These are phyloP conservation scores for Acronicta psi DNA, from an alignment of 2,888 invertebrate species.

Conservation along the genomic window DNA sequence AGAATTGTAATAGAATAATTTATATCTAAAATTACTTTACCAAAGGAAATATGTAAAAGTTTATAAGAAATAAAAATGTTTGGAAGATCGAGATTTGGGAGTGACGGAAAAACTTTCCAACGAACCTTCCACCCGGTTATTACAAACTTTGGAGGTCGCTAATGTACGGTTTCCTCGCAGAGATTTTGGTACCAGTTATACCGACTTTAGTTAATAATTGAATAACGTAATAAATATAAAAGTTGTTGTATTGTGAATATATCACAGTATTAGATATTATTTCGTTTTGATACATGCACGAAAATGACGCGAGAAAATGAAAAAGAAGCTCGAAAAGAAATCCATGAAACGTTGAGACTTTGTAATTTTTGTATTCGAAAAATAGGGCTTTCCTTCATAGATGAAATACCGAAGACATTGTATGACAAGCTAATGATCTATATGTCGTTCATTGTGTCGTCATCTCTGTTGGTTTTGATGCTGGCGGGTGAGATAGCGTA, in stretches of 20 bases:
- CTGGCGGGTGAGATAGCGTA: constrained; percentile 68
- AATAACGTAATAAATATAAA: constrained; percentile 3
- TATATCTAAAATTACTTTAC: constrained; percentile 20
- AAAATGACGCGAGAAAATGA: constrained; percentile 23
- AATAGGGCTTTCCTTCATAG: constrained; percentile 71
- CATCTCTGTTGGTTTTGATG: constrained; percentile 64
- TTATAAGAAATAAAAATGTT: constrained; percentile 24
- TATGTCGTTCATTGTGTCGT: constrained; percentile 58
- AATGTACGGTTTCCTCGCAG: constrained; percentile 12
- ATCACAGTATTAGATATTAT: neutral
- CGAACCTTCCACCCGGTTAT: constrained; percentile 38
- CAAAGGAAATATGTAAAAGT: constrained; percentile 23
- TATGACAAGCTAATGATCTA: constrained; percentile 52
- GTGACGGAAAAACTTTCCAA: constrained; percentile 34
- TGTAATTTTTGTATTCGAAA: constrained; percentile 70
- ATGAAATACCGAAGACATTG: constrained; percentile 58
- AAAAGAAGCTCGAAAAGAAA: constrained; percentile 62
- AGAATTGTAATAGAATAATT: constrained; percentile 20
- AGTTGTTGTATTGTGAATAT: neutral
- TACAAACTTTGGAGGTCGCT: constrained; percentile 37
- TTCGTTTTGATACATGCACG: neutral
- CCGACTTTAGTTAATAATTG: constrained; percentile 6
- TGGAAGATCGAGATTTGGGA: constrained; percentile 22
- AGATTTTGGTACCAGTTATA: constrained; percentile 5
- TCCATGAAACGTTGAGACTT: constrained; percentile 65